Conservation (phyloP, 1,140 invertebrate species). For the Contarinia nasturtii region DNA sequence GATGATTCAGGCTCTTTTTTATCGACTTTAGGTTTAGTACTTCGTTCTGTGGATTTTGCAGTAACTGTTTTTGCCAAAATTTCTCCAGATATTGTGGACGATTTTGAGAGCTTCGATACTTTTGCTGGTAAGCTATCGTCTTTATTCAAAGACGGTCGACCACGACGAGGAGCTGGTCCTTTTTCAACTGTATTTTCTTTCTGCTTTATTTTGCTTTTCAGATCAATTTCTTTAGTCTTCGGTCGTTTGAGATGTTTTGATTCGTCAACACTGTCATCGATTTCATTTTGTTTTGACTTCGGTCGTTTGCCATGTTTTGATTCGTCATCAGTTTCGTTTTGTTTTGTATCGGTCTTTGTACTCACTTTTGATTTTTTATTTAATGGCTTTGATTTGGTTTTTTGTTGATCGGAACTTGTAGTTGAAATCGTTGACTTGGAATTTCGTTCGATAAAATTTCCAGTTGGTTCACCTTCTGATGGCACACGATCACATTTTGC, state of each 20-base stretch:
- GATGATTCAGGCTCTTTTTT: too few species aligned
- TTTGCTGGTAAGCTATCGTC: background rate
- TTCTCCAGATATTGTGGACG: background rate
- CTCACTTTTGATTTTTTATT: conserved; percentile 11
- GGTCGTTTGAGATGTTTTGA: background rate
- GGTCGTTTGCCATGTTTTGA: conserved; percentile 6
- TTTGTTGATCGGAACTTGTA: conserved; percentile 33
- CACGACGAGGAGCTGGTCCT: too few species aligned
- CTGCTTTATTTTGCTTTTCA: background rate
- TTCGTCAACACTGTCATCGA: conserved; percentile 13
- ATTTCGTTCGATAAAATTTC: conserved; percentile 36
- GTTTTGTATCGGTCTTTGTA: conserved; percentile 11
- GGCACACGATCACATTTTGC: conserved; percentile 40
- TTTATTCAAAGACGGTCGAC: too few species aligned
- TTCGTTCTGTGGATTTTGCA: background rate
- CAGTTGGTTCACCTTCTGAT: conserved; percentile 38
- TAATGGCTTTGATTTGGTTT: conserved; percentile 21
- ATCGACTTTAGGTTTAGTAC: background rate
- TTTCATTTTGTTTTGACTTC: conserved; percentile 16
- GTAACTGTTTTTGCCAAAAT: background rate
- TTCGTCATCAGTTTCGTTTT: conserved; percentile 10
- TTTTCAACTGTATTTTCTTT: too few species aligned
- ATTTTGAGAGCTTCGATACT: background rate
- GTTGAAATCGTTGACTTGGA: conserved; percentile 30
- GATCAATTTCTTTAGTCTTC: background rate